Base-by-base conservation (phyloP, 2,888 invertebrate genomes). In the Cotesia congregata region DNA sequence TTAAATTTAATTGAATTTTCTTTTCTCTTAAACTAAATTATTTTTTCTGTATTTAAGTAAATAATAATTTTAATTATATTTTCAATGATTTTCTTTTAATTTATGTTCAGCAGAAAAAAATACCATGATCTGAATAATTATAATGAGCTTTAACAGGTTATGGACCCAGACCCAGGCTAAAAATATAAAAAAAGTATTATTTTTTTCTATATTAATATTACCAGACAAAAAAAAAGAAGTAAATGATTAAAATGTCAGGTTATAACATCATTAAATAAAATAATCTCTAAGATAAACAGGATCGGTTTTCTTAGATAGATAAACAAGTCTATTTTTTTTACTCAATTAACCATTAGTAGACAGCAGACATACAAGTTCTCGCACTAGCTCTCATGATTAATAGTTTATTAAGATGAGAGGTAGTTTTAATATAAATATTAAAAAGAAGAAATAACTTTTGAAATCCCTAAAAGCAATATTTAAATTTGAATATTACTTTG, bases 271-370 rank as follows among this genome's bases (percentile, higher is more conserved):
- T 65, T 12, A 65, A 65, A 65, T 65, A 65, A 38, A 65, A 65
- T 65, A 9, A 65, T 65, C 30, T 65, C 12, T 30, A 5, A 65
- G 30, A 65, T 65, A 65, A 65, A 62, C 62, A 7, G 15, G 68
- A 50, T 68, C 68, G 17, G 41, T 68, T 68, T 68, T 50, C 39
- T 40, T 40, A n/a, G 40, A 40, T 15, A 15, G 68, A 68, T 40
- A 30, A n/a, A 67, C 67, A 67, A 20, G n/a, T 17, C 39, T 17
- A 17, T 40, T 7, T n/a, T 68, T 68, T 68, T 68, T 40, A 38
- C 67, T 67, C 39, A 38, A 67, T 67, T 67, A 67, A n/a, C 20
- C 39, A 50, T 50, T 50, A 50, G 50, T 50, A 50, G 50, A 50
- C 50, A 50, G 50, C 12, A 50, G 50, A 50, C 50, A 50, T 50